Percentiles rank a stretch among this genome's conserved stretches.
These are phyloP conservation scores for Eupithecia tripunctaria DNA, from an alignment of 2,888 invertebrate species.

Conservation along the genomic window DNA sequence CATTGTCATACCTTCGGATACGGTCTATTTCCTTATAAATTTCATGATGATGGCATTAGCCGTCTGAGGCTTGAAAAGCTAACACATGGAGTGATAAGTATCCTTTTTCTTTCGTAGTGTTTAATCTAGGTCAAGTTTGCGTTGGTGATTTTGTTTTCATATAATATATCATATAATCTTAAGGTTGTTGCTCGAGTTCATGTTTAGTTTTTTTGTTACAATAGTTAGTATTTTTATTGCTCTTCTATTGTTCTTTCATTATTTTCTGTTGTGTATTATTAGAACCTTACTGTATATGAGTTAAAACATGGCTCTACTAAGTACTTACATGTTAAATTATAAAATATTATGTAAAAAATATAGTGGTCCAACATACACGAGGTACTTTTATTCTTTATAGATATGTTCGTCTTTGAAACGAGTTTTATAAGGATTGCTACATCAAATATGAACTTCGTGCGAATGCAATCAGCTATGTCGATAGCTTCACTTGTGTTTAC, in stretches of 20 bases:
- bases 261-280: not conserved
- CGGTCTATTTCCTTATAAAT: not conserved
- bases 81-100: not conserved
- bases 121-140: not conserved
- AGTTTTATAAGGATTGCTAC: not conserved
- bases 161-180: not conserved
- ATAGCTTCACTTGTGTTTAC: constrained; percentile 31
- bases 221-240: not conserved
- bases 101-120: not conserved
- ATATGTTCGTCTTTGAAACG: not conserved
- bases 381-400: not conserved
- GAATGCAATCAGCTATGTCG: constrained; percentile 25
- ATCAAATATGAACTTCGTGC: constrained; percentile 30
- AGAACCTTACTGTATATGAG: too few species aligned
- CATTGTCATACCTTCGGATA: not conserved
- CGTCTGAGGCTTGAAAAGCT: not conserved
- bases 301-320: not conserved
- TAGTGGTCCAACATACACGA: constrained; percentile 22
- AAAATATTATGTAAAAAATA: not conserved
- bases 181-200: not conserved
- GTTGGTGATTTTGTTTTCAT: not conserved
- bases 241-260: not conserved
- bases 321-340: not conserved
- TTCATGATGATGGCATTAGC: not conserved
- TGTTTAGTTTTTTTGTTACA: not conserved